Evolutionary conservation across 23 tunicate genomes (phyloP).

Genomic region (Halocynthia aurantium): DNA sequence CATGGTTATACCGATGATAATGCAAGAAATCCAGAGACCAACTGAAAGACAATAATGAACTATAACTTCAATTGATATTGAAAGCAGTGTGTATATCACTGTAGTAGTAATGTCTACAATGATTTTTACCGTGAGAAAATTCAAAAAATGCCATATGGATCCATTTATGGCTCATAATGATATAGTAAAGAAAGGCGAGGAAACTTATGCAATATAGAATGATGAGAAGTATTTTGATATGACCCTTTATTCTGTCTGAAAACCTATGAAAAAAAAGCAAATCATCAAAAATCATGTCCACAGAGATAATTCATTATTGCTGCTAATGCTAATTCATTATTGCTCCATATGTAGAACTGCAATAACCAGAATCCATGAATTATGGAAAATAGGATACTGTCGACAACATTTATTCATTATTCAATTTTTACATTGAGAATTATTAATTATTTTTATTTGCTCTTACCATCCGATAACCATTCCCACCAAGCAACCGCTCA

Average conservation of each 20-base stretch:
- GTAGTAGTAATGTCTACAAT: neutral
- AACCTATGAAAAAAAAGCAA: constrained; percentile 37
- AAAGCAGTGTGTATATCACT: neutral
- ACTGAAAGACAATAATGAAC: constrained; percentile 28
- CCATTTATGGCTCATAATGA: constrained; percentile 36
- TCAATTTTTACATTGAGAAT: neutral
- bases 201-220: constrained; percentile 34
- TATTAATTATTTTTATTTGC: constrained; percentile 5
- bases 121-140: constrained; percentile 22
- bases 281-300: neutral
- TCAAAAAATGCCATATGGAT: constrained; percentile 42
- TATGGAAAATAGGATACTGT: neutral
- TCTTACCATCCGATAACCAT: constrained; percentile 79
- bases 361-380: neutral
- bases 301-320: too few relatives aligned
- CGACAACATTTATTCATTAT: too few relatives aligned
- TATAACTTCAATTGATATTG: neutral
- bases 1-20: constrained; percentile 58
- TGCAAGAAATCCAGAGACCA: constrained; percentile 52
- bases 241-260: constrained; percentile 72
- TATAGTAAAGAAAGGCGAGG: constrained; percentile 49
- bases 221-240: constrained; percentile 39
- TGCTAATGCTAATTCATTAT: too few relatives aligned
- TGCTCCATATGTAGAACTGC: neutral
- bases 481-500: constrained; percentile 51